phyloP scores from a whole-genome alignment of 1,140 invertebrate genomes.

The Drosophila ogumai region DNA sequence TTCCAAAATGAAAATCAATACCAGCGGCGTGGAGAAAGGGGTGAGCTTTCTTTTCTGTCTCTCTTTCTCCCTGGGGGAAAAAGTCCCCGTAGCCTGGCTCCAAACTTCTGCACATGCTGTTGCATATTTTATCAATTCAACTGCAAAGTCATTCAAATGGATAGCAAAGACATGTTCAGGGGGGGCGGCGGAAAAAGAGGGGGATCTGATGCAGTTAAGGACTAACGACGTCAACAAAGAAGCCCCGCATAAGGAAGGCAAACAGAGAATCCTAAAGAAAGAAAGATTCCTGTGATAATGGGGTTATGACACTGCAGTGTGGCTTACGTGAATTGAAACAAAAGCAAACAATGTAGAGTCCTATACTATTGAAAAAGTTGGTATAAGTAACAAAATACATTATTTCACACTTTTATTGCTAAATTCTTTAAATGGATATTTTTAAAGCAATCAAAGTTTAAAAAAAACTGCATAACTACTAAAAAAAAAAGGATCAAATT shows the following conservation, averaged over 20 bases:
- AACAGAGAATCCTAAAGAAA: not conserved
- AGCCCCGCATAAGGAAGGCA: not conserved
- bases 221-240: slow-evolving; percentile 10
- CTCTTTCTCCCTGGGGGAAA: not conserved
- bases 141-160: slow-evolving; percentile 45
- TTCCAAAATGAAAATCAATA: slow-evolving; percentile 75
- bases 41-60: slow-evolving; percentile 1
- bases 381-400: not conserved
- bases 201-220: slow-evolving; percentile 6
- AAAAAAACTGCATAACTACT: too few species aligned
- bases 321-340: not conserved
- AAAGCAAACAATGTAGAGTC: not conserved
- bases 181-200: not conserved
- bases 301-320: slow-evolving; percentile 8
- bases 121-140: slow-evolving; percentile 57
- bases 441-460: too few species aligned
- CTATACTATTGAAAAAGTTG: not conserved
- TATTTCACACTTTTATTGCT: not conserved
- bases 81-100: slow-evolving; percentile 1
- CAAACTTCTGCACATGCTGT: slow-evolving; percentile 29
- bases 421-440: too few species aligned
- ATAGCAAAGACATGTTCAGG: slow-evolving; percentile 27
- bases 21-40: not conserved
- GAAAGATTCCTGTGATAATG: not conserved
- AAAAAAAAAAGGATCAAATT: too few species aligned